Base-by-base conservation (phyloP, 2,888 invertebrate genomes). In the Xestia sexstrigata region DNA sequence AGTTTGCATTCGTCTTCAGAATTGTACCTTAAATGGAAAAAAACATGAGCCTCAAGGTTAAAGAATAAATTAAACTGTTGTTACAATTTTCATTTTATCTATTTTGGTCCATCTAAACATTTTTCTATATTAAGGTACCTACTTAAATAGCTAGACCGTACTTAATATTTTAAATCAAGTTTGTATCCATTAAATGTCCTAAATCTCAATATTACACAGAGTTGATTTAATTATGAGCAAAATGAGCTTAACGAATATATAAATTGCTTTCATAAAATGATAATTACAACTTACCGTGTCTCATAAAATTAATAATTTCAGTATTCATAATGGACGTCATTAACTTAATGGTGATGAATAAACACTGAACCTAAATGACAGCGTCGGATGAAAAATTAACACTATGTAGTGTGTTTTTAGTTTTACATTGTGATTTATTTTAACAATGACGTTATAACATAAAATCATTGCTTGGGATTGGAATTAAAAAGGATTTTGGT, bases 341-440 rank as follows among this genome's bases (percentile, higher is more conserved):
- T 86, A 76, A 81, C 49, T 77, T 78, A 81, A 86, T 83, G 83
- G 76, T 58, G 74, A 83, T 75, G 70, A 82, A 83, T 79, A 85
- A 76, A 76, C 63, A 63, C n/a, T 63, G 45, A 62, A 26, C 52
- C 35, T 23, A 72, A 76, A 70, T 60, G 70, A 71, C 71, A 42
- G 58, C n/a, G 9, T 63, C 26, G 17, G 11, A 84, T 70, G 60
- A 70, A 81, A 81, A 60, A 49, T 71, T 30, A 23, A 72, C 62
- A 55, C 26, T 45, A 20, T 20, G 47, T 26, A 26, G 17, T 11
- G 17, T 70, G 67, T 66, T 67, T 67, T 62, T 55, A 67, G 63
- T 66, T 76, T 42, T 66, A 72, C n/a, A 67, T 81, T 70, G 55
- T 75, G 47, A 72, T 75, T 75, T 74, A 67, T 79, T 74, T 79